Evolutionary conservation across 2,888 invertebrate species (phyloP).

Genomic region (Chromoteleia sp.): DNA sequence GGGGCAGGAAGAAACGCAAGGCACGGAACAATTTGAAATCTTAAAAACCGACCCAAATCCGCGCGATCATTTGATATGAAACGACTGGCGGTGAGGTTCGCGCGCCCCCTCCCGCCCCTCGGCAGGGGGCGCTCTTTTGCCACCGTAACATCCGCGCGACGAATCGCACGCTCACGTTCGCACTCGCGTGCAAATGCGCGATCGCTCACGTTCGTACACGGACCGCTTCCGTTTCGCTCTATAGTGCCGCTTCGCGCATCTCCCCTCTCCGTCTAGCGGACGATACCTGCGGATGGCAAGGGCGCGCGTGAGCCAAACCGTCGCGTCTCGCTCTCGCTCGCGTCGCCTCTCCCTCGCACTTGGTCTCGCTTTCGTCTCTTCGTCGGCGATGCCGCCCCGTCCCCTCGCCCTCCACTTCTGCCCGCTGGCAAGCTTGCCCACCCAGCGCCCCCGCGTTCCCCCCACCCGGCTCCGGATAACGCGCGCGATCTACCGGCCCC

Average conservation of each 20-base stretch:
- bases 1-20: neutral
- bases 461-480: slow-evolving; percentile 53
- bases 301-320: slow-evolving; percentile 79
- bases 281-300: slow-evolving; percentile 78
- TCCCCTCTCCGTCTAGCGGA: slow-evolving; percentile 65
- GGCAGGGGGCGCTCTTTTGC: slow-evolving; percentile 59
- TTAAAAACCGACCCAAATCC: slow-evolving; percentile 66
- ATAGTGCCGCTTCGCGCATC: neutral
- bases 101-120: slow-evolving; percentile 43
- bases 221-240: slow-evolving; percentile 38
- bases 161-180: slow-evolving; percentile 58
- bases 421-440: slow-evolving; percentile 22
- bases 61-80: slow-evolving; percentile 63
- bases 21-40: slow-evolving; percentile 58
- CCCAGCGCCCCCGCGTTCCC: slow-evolving; percentile 28
- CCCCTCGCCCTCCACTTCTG: neutral
- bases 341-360: slow-evolving; percentile 66
- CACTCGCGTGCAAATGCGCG: slow-evolving; percentile 47
- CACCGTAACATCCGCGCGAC: slow-evolving; percentile 44
- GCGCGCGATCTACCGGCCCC: slow-evolving; percentile 63
- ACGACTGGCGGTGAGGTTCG: slow-evolving; percentile 57
- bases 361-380: slow-evolving; percentile 66
- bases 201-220: slow-evolving; percentile 60
- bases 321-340: slow-evolving; percentile 11
- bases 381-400: slow-evolving; percentile 23